phyloP scores from a whole-genome alignment of 1,140 invertebrate species.

The Neodiprion pinetum region DNA sequence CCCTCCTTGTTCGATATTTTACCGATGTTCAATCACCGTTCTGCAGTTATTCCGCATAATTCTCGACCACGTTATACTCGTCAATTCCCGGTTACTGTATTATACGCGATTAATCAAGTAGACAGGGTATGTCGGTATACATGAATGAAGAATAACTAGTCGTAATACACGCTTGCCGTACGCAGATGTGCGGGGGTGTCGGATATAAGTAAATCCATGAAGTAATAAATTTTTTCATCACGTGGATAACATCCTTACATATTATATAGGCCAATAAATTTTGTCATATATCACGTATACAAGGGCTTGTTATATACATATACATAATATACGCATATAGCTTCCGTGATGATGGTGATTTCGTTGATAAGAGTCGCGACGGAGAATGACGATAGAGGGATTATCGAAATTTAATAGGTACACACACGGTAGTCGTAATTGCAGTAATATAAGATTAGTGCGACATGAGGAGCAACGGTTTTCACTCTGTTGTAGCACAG shows the following conservation, averaged over 20 bases:
- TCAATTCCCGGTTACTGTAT: no score
- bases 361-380: neutral
- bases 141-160: neutral
- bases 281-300: neutral
- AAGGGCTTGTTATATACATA: no score
- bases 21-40: no score
- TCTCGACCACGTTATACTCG: neutral
- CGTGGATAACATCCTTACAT: neutral
- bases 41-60: neutral
- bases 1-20: no score
- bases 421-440: neutral
- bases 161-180: neutral
- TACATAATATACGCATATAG: no score
- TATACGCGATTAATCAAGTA: no score
- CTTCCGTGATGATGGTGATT: neutral
- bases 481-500: no score
- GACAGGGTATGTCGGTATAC: no score
- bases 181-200: slow-evolving; percentile 6
- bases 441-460: neutral
- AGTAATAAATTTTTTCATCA: neutral
- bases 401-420: slow-evolving; percentile 6
- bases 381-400: neutral
- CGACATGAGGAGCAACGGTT: no score
- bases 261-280: neutral
- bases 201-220: neutral